A percentile compares a stretch with the other conserved stretches of the same genome.
Conservation (phyloP, 1,140 invertebrate genomes). For the Hyphantria cunea region DNA sequence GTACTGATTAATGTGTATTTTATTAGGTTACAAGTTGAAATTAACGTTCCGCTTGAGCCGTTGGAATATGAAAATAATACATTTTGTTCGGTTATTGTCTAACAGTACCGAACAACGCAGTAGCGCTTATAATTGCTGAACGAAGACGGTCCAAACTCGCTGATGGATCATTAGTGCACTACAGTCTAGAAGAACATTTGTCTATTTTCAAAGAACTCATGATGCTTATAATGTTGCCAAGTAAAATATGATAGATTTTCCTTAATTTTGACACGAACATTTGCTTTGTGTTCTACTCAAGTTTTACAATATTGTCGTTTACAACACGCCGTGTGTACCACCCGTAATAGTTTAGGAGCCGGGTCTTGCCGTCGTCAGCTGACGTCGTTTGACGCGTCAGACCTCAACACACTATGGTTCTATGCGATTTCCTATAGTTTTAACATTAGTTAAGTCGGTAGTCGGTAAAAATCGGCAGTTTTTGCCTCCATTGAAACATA, state of each 20-base stretch:
- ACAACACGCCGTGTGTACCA: neutral
- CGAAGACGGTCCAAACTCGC: no score
- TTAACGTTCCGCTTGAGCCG: slow-evolving; percentile 15
- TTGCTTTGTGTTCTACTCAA: slow-evolving; percentile 11
- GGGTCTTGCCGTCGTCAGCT: slow-evolving; percentile 41
- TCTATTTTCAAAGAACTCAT: no score
- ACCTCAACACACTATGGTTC: slow-evolving; percentile 38
- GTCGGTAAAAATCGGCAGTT: slow-evolving; percentile 14
- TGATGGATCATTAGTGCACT: no score
- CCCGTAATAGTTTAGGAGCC: slow-evolving; percentile 36
- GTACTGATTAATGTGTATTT: neutral
- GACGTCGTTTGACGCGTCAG: slow-evolving; percentile 31
- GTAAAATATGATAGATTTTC: neutral
- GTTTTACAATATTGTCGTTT: slow-evolving; percentile 2
- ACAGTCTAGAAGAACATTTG: no score
- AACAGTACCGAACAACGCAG: no score
- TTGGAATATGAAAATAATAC: slow-evolving; percentile 24
- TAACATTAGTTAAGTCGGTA: slow-evolving; percentile 26
- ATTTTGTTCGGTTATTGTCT: neutral
- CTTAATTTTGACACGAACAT: no score
- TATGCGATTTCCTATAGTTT: slow-evolving; percentile 37
- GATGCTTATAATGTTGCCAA: neutral
- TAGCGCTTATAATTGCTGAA: no score
- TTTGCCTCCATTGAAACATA: slow-evolving; percentile 7
- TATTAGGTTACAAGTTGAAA: slow-evolving; percentile 16